Evolutionary conservation across 37 sponge, comb jelly and placozoan species (phyloP).

Genomic region (Eunapius fragilis): DNA sequence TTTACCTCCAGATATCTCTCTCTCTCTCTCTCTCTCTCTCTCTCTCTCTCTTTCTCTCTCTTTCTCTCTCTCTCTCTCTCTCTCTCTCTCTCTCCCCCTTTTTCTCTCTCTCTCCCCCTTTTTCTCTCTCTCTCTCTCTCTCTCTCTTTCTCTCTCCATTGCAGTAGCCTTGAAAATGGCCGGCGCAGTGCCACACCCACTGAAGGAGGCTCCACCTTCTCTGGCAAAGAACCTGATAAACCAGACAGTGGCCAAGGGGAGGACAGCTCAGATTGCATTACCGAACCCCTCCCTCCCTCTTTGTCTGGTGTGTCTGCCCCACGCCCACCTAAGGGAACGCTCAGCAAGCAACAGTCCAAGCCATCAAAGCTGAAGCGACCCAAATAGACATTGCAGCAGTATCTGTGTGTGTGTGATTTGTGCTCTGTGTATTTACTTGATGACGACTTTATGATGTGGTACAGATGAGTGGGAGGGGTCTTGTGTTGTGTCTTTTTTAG

Average conservation of each 20-base stretch:
- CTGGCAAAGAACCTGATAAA: not conserved
- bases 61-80: too few relatives aligned
- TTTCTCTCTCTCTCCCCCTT: too few relatives aligned
- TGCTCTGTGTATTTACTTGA: too few relatives aligned
- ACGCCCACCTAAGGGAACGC: not conserved
- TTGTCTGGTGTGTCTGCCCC: not conserved
- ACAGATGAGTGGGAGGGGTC: too few relatives aligned
- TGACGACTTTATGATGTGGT: too few relatives aligned
- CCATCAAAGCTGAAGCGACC: not conserved
- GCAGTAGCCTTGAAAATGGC: not conserved
- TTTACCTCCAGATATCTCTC: too few relatives aligned
- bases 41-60: too few relatives aligned
- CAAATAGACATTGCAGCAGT: not conserved
- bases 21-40: too few relatives aligned
- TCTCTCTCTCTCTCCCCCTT: too few relatives aligned
- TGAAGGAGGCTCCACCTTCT: not conserved
- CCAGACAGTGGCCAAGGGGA: not conserved
- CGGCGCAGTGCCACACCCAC: not conserved
- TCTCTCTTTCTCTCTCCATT: not conserved
- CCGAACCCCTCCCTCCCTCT: not conserved
- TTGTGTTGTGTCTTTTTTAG: not conserved
- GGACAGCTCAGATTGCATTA: not conserved
- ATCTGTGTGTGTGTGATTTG: not conserved
- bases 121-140: too few relatives aligned
- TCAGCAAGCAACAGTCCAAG: not conserved